Evolutionary conservation across 2,888 invertebrate genomes (phyloP), one percentile per base, ranked within the genome.

Genomic region (Thalpophila matura): DNA sequence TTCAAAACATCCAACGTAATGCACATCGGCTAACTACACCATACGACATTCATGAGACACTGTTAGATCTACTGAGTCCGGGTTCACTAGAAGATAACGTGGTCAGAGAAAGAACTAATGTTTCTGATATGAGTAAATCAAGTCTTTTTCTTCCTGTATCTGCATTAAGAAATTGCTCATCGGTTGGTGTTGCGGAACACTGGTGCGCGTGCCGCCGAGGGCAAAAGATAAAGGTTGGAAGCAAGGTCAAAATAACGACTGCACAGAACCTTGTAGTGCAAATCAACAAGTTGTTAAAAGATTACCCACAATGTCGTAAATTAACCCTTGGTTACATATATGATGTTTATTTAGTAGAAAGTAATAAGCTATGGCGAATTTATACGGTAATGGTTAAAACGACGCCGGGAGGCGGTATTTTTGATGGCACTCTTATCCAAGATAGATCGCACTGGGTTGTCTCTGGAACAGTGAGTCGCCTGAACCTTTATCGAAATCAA

Each of bases 131-230:
- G 1, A 55, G 42, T 22, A 96, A 96, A 6, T 96, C 96, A 9
- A 98, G 98, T 85, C 94, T 98, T 50, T 98, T 98, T 85, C 89
- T 96, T 26, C 95, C 96, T 0, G 95, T 98, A 57, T 96, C 97
- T 0, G 85, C 86, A 24, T 92, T 94, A 29, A 94, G 98, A 53
- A 97, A 97, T 0, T 99, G 99, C 86, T 91, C 95, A 51, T 92
- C 95, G 61, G 97, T 98, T 0, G 96, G 95, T 1, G 97, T 99
- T 54, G 95, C 96, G 0, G 96, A 96, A 14, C 97, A 98, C 85
- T 98, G 97, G 97, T 99, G 98, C 87, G 97, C 97, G 7, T 99
- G 99, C 75, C 97, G 97, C 96, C 85, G 93, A 95, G 76, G 84
- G 4, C 87, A 91, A 35, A 93, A 95, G 55, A 82, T 97, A 6